A percentile compares a stretch with the other conserved stretches of the same genome.
phyloP scores from a whole-genome alignment of 2,888 invertebrate species.

The Agriopis marginaria region DNA sequence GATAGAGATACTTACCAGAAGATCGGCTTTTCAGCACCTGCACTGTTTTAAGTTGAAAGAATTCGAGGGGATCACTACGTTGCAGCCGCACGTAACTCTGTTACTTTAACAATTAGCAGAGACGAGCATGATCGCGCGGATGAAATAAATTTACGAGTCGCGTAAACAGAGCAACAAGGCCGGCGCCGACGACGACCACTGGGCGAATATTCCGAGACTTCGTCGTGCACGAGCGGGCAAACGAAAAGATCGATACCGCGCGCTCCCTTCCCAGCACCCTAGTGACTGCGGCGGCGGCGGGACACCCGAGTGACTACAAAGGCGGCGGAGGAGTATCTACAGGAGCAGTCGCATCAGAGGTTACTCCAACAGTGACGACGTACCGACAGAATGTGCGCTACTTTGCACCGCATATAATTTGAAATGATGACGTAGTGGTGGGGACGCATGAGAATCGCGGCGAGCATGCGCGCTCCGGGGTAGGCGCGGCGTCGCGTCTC shows the following conservation, averaged over 20 bases:
- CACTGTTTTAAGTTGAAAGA: conserved; percentile 11
- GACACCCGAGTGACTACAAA: conserved; percentile 49
- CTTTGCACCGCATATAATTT: conserved; percentile 71
- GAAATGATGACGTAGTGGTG: conserved; percentile 75
- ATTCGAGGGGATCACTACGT: conserved; percentile 49
- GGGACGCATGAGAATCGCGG: conserved; percentile 67
- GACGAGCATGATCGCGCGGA: conserved; percentile 78
- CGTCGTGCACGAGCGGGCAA: conserved; percentile 77
- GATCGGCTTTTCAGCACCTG: conserved; percentile 6
- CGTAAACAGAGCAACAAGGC: conserved; percentile 81
- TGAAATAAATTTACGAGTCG: conserved; percentile 71
- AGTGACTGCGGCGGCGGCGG: conserved; percentile 53
- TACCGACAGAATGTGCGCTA: conserved; percentile 62
- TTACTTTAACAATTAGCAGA: conserved; percentile 75
- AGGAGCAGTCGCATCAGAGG: conserved; percentile 56
- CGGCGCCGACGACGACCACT: conserved; percentile 83
- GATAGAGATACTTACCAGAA: conserved; percentile 15
- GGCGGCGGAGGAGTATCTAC: conserved; percentile 53
- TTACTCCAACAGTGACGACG: conserved; percentile 59
- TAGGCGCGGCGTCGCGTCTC: conserved; percentile 75
- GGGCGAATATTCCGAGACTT: conserved; percentile 78
- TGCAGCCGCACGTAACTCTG: conserved; percentile 63
- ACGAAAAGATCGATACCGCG: conserved; percentile 82
- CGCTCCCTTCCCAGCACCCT: conserved; percentile 72
- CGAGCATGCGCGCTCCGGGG: conserved; percentile 76